These are phyloP conservation scores for Pogonus chalceus DNA, from an alignment of 1,140 invertebrate genomes.

Conservation along the genomic window DNA sequence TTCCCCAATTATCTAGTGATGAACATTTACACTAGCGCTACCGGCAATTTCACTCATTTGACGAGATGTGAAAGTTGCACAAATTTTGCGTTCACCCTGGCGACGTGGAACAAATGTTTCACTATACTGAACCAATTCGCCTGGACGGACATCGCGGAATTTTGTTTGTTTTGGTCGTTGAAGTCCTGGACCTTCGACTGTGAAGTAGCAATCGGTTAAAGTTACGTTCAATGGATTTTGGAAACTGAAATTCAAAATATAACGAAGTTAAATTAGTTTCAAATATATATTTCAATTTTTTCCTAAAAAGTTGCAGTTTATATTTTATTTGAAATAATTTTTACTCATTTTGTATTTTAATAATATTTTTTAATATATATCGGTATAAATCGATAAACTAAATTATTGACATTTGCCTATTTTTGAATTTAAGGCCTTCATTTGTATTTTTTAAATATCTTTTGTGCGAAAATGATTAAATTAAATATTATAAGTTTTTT, in stretches of 20 bases:
- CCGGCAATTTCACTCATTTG: constrained; percentile 51
- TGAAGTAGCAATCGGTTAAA: constrained; percentile 52
- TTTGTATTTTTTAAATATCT: no score
- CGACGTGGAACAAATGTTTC: constrained; percentile 45
- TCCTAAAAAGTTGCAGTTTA: no score
- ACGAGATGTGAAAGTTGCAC: constrained; percentile 52
- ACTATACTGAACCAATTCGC: constrained; percentile 44
- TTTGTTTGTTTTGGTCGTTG: constrained; percentile 45
- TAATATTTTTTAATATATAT: no score
- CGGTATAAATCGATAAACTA: no score
- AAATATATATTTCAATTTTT: no score
- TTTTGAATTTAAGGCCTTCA: no score
- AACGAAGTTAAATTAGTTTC: not conserved
- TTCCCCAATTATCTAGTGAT: not conserved
- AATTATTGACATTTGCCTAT: no score
- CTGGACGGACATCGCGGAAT: constrained; percentile 47
- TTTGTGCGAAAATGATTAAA: no score
- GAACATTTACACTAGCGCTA: constrained; percentile 39
- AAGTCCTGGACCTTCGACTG: constrained; percentile 57
- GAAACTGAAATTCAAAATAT: constrained; percentile 46
- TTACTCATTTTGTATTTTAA: no score
- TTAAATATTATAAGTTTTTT: no score
- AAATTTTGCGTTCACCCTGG: constrained; percentile 45
- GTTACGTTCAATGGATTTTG: constrained; percentile 51
- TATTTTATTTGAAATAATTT: no score